phyloP scores from a whole-genome alignment of 2,797 vertebrate species.

The Uromys caudimaculatus region DNA sequence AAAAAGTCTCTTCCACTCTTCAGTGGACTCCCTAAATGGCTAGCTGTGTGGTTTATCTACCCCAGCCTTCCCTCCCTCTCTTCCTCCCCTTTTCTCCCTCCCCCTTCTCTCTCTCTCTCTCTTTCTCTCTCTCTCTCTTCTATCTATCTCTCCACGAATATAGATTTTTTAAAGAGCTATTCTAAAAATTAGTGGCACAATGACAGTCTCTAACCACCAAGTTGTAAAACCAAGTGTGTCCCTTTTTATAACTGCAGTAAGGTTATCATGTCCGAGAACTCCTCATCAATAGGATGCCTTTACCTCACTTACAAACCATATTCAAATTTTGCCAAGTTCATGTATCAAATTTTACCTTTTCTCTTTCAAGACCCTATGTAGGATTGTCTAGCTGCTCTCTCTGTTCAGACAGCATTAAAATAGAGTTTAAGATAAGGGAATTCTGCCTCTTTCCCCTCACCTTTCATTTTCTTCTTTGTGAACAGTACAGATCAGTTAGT shows the following conservation, averaged over 20 bases:
- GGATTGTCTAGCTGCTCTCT: neutral
- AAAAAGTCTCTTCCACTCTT: neutral
- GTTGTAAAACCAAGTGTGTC: neutral
- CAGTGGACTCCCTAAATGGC: neutral
- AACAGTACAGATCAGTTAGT: neutral
- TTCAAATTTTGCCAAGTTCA: neutral
- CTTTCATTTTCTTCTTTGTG: neutral
- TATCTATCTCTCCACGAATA: neutral
- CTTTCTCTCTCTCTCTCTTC: no score
- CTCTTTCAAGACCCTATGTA: neutral
- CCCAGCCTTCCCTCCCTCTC: neutral
- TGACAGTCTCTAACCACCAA: neutral
- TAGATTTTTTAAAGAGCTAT: neutral
- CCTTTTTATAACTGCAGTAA: neutral
- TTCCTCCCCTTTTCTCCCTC: neutral
- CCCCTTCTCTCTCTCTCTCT: neutral
- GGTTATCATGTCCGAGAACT: neutral
- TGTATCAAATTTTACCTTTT: neutral
- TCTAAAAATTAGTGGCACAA: neutral
- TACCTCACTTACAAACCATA: neutral
- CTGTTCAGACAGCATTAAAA: neutral
- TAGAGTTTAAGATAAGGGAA: neutral
- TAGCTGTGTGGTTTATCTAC: accelerated
- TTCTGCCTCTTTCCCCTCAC: neutral
- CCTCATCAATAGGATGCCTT: neutral